These are phyloP conservation scores for Stegostoma tigrinum DNA, from an alignment of 2,113 vertebrate species.

Conservation along the genomic window DNA sequence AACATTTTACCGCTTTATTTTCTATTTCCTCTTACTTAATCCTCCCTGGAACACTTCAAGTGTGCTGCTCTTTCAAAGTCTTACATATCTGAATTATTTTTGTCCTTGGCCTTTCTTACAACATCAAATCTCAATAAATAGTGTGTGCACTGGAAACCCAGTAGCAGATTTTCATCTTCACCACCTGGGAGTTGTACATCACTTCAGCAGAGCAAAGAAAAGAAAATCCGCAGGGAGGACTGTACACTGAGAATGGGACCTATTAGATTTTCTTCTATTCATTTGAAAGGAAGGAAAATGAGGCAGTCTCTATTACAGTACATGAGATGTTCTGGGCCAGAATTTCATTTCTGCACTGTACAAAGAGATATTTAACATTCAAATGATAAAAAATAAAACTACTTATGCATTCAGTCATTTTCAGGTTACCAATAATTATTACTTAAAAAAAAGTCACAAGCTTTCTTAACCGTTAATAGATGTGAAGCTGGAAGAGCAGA, in stretches of 20 bases:
- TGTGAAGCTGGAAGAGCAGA: too few relatives aligned
- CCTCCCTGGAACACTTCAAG: not conserved
- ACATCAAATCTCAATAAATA: not conserved
- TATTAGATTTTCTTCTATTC: not conserved
- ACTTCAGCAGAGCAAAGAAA: not conserved
- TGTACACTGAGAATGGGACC: not conserved
- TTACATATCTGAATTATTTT: not conserved
- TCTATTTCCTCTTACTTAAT: not conserved
- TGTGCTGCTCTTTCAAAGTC: not conserved
- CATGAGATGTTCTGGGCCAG: too few relatives aligned
- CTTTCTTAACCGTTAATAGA: too few relatives aligned
- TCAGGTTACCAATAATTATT: not conserved
- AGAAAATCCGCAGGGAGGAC: not conserved
- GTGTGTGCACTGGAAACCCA: not conserved
- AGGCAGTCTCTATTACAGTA: not conserved
- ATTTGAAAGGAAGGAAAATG: not conserved
- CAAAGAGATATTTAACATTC: not conserved
- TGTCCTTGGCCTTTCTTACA: conserved; percentile 8
- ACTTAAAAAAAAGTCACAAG: not conserved
- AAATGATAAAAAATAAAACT: not conserved
- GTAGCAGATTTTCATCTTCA: not conserved
- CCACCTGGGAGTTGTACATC: not conserved
- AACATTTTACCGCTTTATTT: not conserved
- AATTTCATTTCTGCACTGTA: not conserved
- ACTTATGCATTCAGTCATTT: not conserved